phyloP scores from a whole-genome alignment of 2,888 invertebrate genomes.

The Acleris cristana region DNA sequence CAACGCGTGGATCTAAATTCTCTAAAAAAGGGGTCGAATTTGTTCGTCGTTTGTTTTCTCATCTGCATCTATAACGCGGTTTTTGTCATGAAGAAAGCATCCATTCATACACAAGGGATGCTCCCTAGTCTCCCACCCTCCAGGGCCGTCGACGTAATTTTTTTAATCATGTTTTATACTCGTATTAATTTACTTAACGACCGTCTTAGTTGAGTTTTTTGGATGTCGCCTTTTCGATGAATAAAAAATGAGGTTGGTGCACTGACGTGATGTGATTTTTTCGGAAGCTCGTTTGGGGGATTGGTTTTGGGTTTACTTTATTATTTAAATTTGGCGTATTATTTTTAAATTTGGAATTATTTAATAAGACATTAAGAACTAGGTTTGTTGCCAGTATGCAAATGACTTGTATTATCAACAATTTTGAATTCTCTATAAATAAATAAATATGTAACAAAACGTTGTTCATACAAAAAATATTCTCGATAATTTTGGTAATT shows the following conservation, averaged over 20 bases:
- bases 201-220: constrained; percentile 68
- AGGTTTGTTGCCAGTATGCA: background rate
- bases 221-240: constrained; percentile 76
- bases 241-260: constrained; percentile 70
- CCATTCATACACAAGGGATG: constrained; percentile 71
- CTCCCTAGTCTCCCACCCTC: constrained; percentile 60
- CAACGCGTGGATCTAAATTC: constrained; percentile 40
- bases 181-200: constrained; percentile 83
- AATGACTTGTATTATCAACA: too few species aligned
- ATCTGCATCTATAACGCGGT: constrained; percentile 43
- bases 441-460: too few species aligned
- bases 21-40: constrained; percentile 46
- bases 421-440: too few species aligned
- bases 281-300: constrained; percentile 60
- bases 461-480: too few species aligned
- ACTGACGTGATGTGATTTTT: constrained; percentile 49
- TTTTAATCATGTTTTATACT: constrained; percentile 83
- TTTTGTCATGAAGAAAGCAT: constrained; percentile 62
- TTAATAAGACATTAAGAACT: background rate
- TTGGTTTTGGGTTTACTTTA: constrained; percentile 46
- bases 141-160: constrained; percentile 75
- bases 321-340: too few species aligned
- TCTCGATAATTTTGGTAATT: too few species aligned
- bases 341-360: background rate
- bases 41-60: constrained; percentile 31